Base-by-base conservation (phyloP, 1,140 invertebrate genomes). In the Achroia grisella region DNA sequence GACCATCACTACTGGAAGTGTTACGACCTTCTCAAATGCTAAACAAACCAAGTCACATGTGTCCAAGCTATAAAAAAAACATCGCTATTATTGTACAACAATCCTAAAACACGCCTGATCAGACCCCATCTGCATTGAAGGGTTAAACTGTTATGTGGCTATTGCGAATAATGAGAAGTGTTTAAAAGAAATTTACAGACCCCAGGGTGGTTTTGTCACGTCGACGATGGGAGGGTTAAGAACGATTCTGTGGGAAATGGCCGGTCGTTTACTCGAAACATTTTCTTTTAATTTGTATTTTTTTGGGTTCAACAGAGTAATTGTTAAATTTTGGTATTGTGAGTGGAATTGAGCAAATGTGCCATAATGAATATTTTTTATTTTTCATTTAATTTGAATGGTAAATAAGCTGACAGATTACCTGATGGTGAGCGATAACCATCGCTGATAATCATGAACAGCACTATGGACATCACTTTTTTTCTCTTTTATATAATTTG, bases 161-260 rank as follows among this genome's bases (percentile, higher is more conserved):
- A 73, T 81, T 79, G 71, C 71, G 66, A 77, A 73, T 81, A 81
- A 81, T 79, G 73, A 77, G 71, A 63, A 62, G 65, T 69, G 63
- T 78, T 81, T 77, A 75, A 81, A 64, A 81, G 75, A 81, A 75
- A 81, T 81, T 79, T 75, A 79, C 56, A 63, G 59, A 54, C 77
- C 60, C 62, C 34, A 46, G 77, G 74, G 72, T 65, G 72, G 57
- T 71, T 56, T 76, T 65, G 67, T 65, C 72, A 71, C 60, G 66
- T 62, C 52, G 48, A 44, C 52, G 43, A 47, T 48, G 39, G 17
- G 17, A 47, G 71, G 69, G 63, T 69, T 64, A 65, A 67, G 59
- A 70, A 62, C 58, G 39, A 33, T 51, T 34, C 59, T 63, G 49
- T 39, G 56, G 61, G 51, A 48, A 62, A 54, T 41, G 41, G 37